phyloP scores from a whole-genome alignment of 2,113 vertebrate species.

The Myiopsitta monachus region DNA sequence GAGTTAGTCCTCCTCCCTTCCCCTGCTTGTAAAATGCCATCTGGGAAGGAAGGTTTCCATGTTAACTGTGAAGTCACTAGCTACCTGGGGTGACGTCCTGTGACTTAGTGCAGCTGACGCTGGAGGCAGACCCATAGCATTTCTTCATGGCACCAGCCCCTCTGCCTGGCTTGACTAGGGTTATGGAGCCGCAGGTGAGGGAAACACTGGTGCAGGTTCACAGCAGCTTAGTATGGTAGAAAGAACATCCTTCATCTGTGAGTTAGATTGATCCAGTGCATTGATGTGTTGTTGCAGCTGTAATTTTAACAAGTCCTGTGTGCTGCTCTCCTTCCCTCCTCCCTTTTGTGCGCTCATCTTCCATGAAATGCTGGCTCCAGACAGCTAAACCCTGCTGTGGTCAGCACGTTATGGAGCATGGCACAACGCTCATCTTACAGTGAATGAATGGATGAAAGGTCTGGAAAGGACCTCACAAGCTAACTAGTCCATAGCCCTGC shows the following conservation, averaged over 20 bases:
- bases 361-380: fast-evolving
- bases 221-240: not conserved
- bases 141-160: not conserved
- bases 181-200: not conserved
- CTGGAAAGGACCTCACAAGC: not conserved
- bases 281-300: not conserved
- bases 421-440: not conserved
- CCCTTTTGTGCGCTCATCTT: not conserved
- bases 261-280: fast-evolving
- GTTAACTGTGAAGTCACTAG: not conserved
- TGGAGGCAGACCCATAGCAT: not conserved
- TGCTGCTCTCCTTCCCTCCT: not conserved
- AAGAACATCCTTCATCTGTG: not conserved
- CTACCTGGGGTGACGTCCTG: not conserved
- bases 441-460: not conserved
- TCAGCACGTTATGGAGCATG: not conserved
- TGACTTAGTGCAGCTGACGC: not conserved
- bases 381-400: not conserved
- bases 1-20: not conserved
- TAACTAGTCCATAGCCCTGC: not conserved
- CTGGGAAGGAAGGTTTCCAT: not conserved
- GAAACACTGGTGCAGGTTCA: not conserved
- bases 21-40: not conserved
- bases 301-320: not conserved
- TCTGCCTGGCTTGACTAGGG: not conserved